Conservation (phyloP, 1,140 invertebrate genomes). For the Copidosoma floridanum region DNA sequence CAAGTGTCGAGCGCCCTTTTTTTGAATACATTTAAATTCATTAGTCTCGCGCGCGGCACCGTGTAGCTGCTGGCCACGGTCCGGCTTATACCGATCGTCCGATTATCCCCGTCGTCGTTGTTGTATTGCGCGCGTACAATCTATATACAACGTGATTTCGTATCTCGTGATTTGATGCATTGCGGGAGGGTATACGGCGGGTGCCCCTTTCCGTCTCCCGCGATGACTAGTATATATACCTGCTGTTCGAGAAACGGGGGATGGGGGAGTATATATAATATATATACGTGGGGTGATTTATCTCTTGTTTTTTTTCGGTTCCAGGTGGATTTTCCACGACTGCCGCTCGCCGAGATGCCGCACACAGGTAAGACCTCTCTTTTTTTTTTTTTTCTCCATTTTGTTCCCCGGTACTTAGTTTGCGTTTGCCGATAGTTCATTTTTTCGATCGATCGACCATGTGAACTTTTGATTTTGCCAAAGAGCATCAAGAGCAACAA, state of each 20-base stretch:
- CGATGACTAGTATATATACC: not conserved
- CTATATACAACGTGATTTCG: slow-evolving; percentile 10
- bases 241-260: too few species aligned
- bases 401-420: too few species aligned
- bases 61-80: too few species aligned
- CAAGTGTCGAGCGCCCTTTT: slow-evolving; percentile 50
- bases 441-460: too few species aligned
- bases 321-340: slow-evolving; percentile 26
- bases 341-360: slow-evolving; percentile 39
- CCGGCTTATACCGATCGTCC: too few species aligned
- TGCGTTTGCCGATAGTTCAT: too few species aligned
- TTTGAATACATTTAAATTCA: slow-evolving; percentile 56
- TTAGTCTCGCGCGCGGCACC: slow-evolving; percentile 35
- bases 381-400: not conserved
- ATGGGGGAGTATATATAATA: too few species aligned
- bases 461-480: too few species aligned
- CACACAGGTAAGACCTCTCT: slow-evolving; percentile 44
- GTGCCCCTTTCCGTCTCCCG: not conserved
- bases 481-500: too few species aligned
- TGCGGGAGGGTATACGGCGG: too few species aligned
- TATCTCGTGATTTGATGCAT: slow-evolving; percentile 3
- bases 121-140: not conserved
- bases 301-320: slow-evolving; percentile 28
- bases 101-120: not conserved
- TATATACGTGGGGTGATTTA: not conserved